Base-by-base conservation (phyloP, 2,113 vertebrate species). In the Misgurnus anguillicaudatus region DNA sequence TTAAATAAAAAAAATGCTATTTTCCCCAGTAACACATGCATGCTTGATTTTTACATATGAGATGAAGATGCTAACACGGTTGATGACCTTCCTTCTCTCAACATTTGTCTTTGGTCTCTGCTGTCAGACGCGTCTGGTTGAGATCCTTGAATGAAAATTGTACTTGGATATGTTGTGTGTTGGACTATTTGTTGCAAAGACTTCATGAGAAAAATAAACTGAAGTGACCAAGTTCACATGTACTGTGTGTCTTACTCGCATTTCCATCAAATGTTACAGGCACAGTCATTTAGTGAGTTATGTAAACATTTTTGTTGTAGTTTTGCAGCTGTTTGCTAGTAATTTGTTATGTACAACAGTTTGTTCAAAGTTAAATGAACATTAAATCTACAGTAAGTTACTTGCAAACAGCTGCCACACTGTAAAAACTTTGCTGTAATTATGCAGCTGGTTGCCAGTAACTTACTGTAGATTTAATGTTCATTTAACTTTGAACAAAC, bases 141-240 rank as follows among this genome's bases (percentile, higher is more conserved):
- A 17, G 69, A 55, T 70, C 38, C 14, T 42, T 60, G 38, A 60
- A 24, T 63, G 45, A 63, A 38, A 77, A 45, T 51, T 77, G 41
- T 60, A 38, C 19, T 78, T 61, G 60, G 68, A 79, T 71, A 8
- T 39, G 14, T 9, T 41, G 53, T 79, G 58, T 71, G 60, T 45
- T 72, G 71, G 77, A 71, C 57, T 14, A 5, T 64, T 70, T 41
- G 47, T 72, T 64, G 36, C 19, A 69, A 71, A 71, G 31, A 64
- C 5, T 73, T 79, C 13, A 79, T 64, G 48, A 80, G 38, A 42
- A 57, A 63, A 78, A 63, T 71, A 79, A 79, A 71, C 11, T 19
- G 19, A 79, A 71, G 47, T 60, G 19, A 69, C 53, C 16, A 39
- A 39, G 31, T 19, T 13, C 17, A 42, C 0, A 42, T 47, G 41